A percentile compares a stretch with the other conserved stretches of the same genome.
These are phyloP conservation scores for Halisarca cf. caerulea DNA, from an alignment of 37 sponge, comb jelly and placozoan species.

Conservation along the genomic window DNA sequence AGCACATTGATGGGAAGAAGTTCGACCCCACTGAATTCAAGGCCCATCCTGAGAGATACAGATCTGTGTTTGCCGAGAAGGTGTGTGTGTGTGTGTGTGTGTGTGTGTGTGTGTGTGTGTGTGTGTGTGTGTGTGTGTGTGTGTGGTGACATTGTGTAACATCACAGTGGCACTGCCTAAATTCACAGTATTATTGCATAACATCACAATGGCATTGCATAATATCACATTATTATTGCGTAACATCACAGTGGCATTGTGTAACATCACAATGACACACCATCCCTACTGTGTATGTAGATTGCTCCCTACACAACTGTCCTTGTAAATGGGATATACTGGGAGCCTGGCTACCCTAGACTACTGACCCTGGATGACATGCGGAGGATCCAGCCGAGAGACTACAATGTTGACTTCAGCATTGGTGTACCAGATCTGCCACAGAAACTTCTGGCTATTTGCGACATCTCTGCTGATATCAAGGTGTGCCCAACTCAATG, in stretches of 20 bases:
- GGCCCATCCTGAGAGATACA: constrained; percentile 57
- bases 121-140: too few relatives aligned
- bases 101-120: background rate
- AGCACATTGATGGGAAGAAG: constrained; percentile 39
- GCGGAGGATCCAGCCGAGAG: constrained; percentile 39
- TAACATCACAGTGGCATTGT: too few relatives aligned
- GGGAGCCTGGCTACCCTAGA: constrained; percentile 81
- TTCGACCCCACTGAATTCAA: constrained; percentile 60
- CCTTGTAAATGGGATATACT: constrained; percentile 94
- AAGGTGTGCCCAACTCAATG: constrained; percentile 50
- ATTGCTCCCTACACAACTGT: constrained; percentile 89
- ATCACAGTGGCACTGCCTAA: too few relatives aligned
- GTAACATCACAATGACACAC: too few relatives aligned
- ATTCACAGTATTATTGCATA: too few relatives aligned
- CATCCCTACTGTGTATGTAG: constrained; percentile 27
- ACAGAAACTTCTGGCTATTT: constrained; percentile 87
- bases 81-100: background rate
- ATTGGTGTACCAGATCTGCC: constrained; percentile 76
- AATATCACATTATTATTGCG: too few relatives aligned
- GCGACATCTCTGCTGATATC: constrained; percentile 85
- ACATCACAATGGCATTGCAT: too few relatives aligned
- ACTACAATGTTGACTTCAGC: constrained; percentile 28
- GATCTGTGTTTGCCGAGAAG: constrained; percentile 58
- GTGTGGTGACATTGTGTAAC: too few relatives aligned
- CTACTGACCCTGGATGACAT: constrained; percentile 70